Evolutionary conservation across 2,888 invertebrate species (phyloP).

Genomic region (Noctua pronuba): DNA sequence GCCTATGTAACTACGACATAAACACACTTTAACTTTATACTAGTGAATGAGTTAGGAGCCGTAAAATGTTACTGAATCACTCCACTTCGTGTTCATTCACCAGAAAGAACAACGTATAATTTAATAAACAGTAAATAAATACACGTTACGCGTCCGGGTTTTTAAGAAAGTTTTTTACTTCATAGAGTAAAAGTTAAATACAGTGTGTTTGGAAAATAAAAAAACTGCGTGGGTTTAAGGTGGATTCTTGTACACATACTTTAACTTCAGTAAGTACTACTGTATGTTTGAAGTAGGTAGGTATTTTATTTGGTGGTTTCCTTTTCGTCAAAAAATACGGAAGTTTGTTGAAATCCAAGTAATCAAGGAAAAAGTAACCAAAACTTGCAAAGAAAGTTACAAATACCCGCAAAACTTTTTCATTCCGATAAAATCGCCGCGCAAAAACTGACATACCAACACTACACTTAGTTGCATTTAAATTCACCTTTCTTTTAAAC

Average conservation of each 20-base stretch:
- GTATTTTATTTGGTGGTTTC: background rate
- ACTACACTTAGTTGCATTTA: slow-evolving; percentile 41
- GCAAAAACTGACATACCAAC: slow-evolving; percentile 38
- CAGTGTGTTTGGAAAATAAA: slow-evolving; percentile 13
- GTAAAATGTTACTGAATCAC: slow-evolving; percentile 68
- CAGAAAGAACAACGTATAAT: slow-evolving; percentile 65
- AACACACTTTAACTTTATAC: slow-evolving; percentile 41
- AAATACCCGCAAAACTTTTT: slow-evolving; percentile 20
- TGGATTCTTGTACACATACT: background rate
- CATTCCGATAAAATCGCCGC: slow-evolving; percentile 45
- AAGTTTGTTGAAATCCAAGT: slow-evolving; percentile 4
- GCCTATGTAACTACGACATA: slow-evolving; percentile 23
- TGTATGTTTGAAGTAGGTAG: background rate
- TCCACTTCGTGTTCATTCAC: slow-evolving; percentile 60
- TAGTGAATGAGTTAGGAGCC: slow-evolving; percentile 65
- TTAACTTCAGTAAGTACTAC: slow-evolving; percentile 1
- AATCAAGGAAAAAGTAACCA: slow-evolving; percentile 24
- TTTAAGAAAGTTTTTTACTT: slow-evolving; percentile 57
- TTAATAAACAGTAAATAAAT: slow-evolving; percentile 67
- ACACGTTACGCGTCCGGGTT: slow-evolving; percentile 48
- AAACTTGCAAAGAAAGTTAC: slow-evolving; percentile 44
- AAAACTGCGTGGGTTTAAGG: slow-evolving; percentile 2
- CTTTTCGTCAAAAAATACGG: background rate
- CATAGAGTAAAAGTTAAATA: slow-evolving; percentile 41
- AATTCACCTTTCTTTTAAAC: slow-evolving; percentile 56